Conservation (phyloP, 1,140 invertebrate genomes). For the Drosophila bipectinata region DNA sequence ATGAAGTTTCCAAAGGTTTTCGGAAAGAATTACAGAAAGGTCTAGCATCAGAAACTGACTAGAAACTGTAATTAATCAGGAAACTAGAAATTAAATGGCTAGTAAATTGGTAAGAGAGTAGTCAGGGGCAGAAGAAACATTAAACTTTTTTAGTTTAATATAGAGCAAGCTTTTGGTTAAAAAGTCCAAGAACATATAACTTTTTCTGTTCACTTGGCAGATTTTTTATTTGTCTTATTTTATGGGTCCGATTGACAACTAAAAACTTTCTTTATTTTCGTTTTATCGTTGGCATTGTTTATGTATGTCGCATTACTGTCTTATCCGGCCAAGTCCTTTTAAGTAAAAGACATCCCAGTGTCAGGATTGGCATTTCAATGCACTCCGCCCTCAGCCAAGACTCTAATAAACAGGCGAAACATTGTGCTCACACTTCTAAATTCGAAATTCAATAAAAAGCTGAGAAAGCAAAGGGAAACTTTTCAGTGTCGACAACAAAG, state of each 20-base stretch:
- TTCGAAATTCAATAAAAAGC: constrained; percentile 54
- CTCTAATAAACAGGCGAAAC: constrained; percentile 56
- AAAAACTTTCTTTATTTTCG: constrained; percentile 38
- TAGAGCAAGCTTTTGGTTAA: neutral
- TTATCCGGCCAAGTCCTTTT: constrained; percentile 3
- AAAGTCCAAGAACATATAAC: no score
- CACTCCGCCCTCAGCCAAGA: constrained; percentile 11
- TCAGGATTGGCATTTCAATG: constrained; percentile 44
- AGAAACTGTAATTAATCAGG: constrained; percentile 32
- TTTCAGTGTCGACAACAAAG: constrained; percentile 47
- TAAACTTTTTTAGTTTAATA: neutral
- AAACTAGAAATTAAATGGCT: constrained; percentile 20
- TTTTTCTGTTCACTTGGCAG: neutral
- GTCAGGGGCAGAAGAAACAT: neutral
- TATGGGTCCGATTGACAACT: constrained; percentile 35
- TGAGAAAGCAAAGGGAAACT: constrained; percentile 40
- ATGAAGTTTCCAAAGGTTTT: constrained; percentile 35
- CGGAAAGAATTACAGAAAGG: constrained; percentile 8
- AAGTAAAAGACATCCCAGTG: constrained; percentile 12
- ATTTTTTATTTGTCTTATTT: constrained; percentile 27
- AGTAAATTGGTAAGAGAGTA: neutral
- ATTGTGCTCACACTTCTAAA: constrained; percentile 30
- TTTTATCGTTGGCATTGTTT: constrained; percentile 45
- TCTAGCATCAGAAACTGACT: constrained; percentile 15
- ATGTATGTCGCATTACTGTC: constrained; percentile 56